Percentiles rank a stretch among this genome's conserved stretches.
phyloP scores from a whole-genome alignment of 1,140 invertebrate genomes.

The Panagrolaimus sp. region DNA sequence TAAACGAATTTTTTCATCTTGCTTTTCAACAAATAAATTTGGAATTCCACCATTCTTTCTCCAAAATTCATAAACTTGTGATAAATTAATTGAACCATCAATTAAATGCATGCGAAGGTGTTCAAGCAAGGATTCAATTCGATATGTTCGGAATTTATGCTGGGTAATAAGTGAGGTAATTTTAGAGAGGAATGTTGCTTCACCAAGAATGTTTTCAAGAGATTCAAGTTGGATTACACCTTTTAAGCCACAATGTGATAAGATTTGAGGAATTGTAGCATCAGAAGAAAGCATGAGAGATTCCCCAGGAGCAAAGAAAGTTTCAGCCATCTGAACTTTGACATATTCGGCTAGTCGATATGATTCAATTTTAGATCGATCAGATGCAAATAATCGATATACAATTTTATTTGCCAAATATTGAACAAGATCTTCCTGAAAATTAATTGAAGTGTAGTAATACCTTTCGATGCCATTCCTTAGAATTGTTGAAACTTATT shows the following conservation, averaged over 20 bases:
- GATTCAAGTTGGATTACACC: conserved; percentile 8
- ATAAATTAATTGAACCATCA: not conserved
- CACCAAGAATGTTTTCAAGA: not conserved
- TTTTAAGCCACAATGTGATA: not conserved
- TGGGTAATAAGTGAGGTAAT: not conserved
- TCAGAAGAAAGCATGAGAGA: not conserved
- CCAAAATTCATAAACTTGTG: conserved; percentile 1
- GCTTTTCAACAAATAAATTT: conserved; percentile 2
- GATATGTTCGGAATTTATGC: conserved; percentile 1
- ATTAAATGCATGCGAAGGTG: not conserved
- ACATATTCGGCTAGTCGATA: not conserved
- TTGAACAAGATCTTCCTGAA: conserved; percentile 7
- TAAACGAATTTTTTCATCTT: conserved; percentile 3
- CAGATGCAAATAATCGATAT: not conserved
- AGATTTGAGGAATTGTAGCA: not conserved
- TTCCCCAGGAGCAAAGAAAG: conserved; percentile 5
- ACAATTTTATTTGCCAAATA: conserved; percentile 1
- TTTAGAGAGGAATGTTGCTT: not conserved
- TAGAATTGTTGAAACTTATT: no score
- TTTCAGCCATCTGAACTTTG: conserved; percentile 5
- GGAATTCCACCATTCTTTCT: conserved; percentile 8
- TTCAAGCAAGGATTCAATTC: not conserved
- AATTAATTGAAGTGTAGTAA: not conserved
- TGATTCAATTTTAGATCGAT: not conserved
- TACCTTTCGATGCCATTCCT: no score